A percentile compares a stretch with the other conserved stretches of the same genome.
Conservation (phyloP, 2,113 vertebrate genomes). For the Burhinus oedicnemus region DNA sequence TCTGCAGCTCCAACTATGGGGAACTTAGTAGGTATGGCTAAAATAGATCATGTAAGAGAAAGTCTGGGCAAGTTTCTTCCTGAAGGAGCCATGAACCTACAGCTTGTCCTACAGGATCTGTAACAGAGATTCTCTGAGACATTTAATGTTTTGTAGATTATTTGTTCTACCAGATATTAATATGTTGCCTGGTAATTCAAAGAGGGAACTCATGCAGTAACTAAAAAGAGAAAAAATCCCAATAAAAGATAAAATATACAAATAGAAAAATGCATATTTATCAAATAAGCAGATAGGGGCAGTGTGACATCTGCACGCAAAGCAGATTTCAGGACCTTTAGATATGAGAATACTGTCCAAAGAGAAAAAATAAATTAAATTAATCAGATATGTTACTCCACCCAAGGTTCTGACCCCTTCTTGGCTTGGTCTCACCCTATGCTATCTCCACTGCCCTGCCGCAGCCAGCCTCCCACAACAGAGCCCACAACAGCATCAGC, state of each 20-base stretch:
- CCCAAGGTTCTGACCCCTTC: background rate
- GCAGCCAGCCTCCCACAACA: background rate
- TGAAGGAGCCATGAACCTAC: background rate
- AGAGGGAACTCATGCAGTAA: background rate
- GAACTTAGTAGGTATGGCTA: background rate
- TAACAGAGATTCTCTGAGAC: background rate
- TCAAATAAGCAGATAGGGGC: background rate
- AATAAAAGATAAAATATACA: background rate
- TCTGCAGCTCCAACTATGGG: background rate
- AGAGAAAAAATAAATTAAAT: background rate
- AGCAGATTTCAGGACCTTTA: background rate
- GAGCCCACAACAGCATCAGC: rapidly evolving
- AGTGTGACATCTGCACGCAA: background rate
- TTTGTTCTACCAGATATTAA: background rate
- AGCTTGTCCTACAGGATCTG: background rate
- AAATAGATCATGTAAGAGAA: background rate
- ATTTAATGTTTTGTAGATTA: background rate
- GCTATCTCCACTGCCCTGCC: background rate
- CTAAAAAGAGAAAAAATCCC: background rate
- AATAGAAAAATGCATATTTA: background rate
- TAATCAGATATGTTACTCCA: background rate
- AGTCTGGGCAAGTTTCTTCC: background rate
- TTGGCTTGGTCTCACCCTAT: background rate
- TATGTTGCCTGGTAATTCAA: background rate
- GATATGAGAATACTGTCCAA: background rate